Percentiles rank a stretch among this genome's conserved stretches.
Conservation (phyloP, 1,140 invertebrate genomes). For the Thalassaphorura encarpata region DNA sequence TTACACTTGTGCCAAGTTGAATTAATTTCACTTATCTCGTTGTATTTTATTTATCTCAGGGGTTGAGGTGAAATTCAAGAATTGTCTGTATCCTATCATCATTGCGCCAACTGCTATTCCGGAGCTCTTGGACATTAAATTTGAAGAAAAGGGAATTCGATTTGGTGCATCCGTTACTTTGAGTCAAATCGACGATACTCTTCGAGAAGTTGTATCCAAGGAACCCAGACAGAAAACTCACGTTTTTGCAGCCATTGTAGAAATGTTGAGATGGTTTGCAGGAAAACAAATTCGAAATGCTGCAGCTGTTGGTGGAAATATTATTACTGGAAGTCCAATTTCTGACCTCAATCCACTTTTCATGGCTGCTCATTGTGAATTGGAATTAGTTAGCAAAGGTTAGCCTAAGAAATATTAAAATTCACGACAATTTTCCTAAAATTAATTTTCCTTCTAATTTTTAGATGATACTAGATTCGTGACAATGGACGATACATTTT, state of each 20-base stretch:
- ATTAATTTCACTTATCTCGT: not conserved
- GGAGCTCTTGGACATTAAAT: constrained; percentile 54
- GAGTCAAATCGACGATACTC: constrained; percentile 53
- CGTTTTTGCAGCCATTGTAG: constrained; percentile 59
- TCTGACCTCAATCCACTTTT: constrained; percentile 91
- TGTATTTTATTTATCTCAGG: constrained; percentile 38
- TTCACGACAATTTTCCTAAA: constrained; percentile 27
- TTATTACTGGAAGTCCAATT: constrained; percentile 90
- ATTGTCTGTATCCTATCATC: constrained; percentile 66
- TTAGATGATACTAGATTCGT: constrained; percentile 44
- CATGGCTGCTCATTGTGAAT: constrained; percentile 55
- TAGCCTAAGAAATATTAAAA: constrained; percentile 34
- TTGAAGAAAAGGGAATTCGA: constrained; percentile 47
- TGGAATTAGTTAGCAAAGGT: constrained; percentile 49
- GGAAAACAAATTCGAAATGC: constrained; percentile 68
- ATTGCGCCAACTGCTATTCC: constrained; percentile 61
- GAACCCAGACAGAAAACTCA: constrained; percentile 50
- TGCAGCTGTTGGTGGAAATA: constrained; percentile 72
- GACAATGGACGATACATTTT: constrained; percentile 72
- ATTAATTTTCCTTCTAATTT: not conserved
- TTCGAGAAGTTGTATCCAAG: constrained; percentile 48
- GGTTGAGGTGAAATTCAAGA: constrained; percentile 84
- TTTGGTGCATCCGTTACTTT: constrained; percentile 73
- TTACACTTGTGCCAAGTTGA: not conserved
- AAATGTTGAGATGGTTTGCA: constrained; percentile 90